These are phyloP conservation scores for Martes martes DNA, from an alignment of 2,113 vertebrate species.

Conservation along the genomic window DNA sequence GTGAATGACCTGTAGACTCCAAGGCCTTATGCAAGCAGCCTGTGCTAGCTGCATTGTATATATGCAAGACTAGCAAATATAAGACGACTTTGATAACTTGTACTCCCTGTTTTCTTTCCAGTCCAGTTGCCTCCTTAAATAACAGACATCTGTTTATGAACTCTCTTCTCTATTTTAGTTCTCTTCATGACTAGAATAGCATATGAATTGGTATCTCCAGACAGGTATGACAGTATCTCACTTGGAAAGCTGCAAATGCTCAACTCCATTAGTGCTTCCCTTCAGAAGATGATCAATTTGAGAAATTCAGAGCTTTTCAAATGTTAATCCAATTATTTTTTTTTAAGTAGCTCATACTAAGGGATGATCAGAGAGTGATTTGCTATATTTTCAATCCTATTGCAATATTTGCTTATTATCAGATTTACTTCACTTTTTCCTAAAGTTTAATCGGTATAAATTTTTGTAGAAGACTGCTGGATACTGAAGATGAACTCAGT, in stretches of 20 bases:
- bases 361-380: background rate
- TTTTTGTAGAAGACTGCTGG: conserved; percentile 90
- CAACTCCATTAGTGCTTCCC: background rate
- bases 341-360: background rate
- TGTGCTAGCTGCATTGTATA: background rate
- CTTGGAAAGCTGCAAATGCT: background rate
- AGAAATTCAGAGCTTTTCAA: conserved; percentile 25
- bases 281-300: background rate
- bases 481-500: conserved; percentile 96
- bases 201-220: background rate
- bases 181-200: background rate
- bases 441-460: background rate
- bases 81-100: background rate
- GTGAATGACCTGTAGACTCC: background rate
- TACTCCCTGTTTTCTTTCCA: background rate
- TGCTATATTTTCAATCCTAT: background rate
- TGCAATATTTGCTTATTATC: background rate
- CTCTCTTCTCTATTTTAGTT: background rate
- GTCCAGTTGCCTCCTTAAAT: background rate
- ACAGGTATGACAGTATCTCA: background rate
- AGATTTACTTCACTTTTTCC: background rate
- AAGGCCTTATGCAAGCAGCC: background rate
- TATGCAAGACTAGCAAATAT: background rate
- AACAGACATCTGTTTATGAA: background rate
- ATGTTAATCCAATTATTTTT: background rate